Evolutionary conservation across 2,888 invertebrate genomes (phyloP).

Genomic region (Aporophyla lueneburgensis): DNA sequence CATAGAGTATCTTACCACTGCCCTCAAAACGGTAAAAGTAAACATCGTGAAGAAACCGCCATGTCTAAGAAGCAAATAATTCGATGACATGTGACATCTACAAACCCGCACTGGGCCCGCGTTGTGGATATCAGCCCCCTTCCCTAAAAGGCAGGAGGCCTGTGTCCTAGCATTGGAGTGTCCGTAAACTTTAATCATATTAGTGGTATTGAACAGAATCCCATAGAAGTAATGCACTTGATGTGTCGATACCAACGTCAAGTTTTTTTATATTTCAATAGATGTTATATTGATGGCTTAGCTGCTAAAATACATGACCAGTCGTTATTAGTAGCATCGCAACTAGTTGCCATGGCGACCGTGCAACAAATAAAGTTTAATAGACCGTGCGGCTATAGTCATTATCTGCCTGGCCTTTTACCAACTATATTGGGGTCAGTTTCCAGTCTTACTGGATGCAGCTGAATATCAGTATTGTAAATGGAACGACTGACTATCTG

Average conservation of each 20-base stretch:
- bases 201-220: constrained; percentile 10
- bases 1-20: neutral
- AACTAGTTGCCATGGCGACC: neutral
- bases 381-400: too few relatives aligned
- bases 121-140: neutral
- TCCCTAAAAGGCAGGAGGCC: neutral
- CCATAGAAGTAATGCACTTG: neutral
- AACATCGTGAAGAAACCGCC: neutral
- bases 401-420: too few relatives aligned
- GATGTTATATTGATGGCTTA: neutral
- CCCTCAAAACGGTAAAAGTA: neutral
- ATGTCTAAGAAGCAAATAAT: neutral
- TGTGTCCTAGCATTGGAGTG: neutral
- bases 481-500: too few relatives aligned
- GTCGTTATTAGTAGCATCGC: neutral
- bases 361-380: neutral
- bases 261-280: too few relatives aligned
- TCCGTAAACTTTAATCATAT: constrained; percentile 22
- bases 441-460: too few relatives aligned
- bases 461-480: too few relatives aligned
- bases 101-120: neutral
- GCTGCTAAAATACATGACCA: too few relatives aligned
- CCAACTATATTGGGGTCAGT: too few relatives aligned
- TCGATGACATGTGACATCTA: neutral
- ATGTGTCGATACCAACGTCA: too few relatives aligned